A percentile compares a stretch with the other conserved stretches of the same genome.
Conservation (phyloP, 2,113 vertebrate genomes). For the Tenrec ecaudatus region DNA sequence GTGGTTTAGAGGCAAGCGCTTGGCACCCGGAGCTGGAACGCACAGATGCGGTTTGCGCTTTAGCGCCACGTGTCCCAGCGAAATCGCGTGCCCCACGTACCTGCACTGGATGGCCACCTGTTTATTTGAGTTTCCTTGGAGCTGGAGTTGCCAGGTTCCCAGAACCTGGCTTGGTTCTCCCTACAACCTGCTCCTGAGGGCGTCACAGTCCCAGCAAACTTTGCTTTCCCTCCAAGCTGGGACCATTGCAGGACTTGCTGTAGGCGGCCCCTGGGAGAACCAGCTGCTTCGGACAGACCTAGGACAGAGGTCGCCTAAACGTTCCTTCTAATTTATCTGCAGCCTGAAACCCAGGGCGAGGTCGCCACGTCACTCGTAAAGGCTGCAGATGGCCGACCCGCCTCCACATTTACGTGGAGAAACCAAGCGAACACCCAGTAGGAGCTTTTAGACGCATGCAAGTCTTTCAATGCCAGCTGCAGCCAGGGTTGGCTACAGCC, state of each 20-base stretch:
- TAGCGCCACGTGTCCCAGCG: accelerated
- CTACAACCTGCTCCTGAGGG: background rate
- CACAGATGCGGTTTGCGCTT: background rate
- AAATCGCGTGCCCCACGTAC: background rate
- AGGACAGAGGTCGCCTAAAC: background rate
- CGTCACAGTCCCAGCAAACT: background rate
- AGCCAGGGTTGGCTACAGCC: background rate
- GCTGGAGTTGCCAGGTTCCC: background rate
- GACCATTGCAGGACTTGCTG: too few relatives aligned
- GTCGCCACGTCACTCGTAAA: background rate
- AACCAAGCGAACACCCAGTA: background rate
- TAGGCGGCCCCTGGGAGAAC: background rate
- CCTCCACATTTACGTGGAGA: background rate
- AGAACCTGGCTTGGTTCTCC: background rate
- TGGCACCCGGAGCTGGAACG: accelerated
- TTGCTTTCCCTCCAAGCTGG: too few relatives aligned
- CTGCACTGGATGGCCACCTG: background rate
- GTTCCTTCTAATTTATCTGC: background rate
- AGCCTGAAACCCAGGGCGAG: background rate
- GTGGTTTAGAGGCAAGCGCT: background rate
- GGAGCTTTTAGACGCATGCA: background rate
- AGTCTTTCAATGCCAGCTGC: background rate
- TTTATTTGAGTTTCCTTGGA: conserved; percentile 20
- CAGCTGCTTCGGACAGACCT: background rate
- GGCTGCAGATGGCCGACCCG: background rate